Evolutionary conservation across 2,888 invertebrate species (phyloP), one percentile per base, ranked within the genome.

Genomic region (Polyploca ridens): DNA sequence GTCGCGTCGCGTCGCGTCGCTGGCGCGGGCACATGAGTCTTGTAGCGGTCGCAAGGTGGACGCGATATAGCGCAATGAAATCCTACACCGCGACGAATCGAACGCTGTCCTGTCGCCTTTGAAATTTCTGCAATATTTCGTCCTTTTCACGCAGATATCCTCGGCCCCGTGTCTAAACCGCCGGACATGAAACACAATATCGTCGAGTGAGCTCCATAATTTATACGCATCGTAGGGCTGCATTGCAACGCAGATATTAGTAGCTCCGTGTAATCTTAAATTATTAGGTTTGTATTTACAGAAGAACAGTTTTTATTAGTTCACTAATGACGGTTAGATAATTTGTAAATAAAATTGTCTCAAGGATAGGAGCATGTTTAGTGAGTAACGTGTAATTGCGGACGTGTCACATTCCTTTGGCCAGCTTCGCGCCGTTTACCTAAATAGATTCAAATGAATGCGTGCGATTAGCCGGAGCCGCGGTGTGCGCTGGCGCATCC

Each of bases 121-220:
- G 91, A 91, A 91, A 92, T 93, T 93, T 91, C 89, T 92, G 91
- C 93, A 91, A 94, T 94, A 93, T 93, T 93, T 93, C 87, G 93
- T 91, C 91, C 91, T 93, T 92, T 93, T 93, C 93, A 91, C 90
- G 89, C 90, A 90, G 91, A 92, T 92, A 93, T 90, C 91, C 88
- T 75, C 85, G 85, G 86, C 83, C 19, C 87, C 91, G 87, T 90
- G 93, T 93, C 93, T 89, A 90, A 92, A 86, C 88, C 88, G 89
- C 87, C 87, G 90, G 92, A 93, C 93, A 88, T 91, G 93, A 91
- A 93, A 94, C 90, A 91, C 93, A 93, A 94, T 93, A 94, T 92
- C 89, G 82, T 79, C 83, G 83, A 87, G 87, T 87, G 86, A 87
- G 86, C 86, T 84, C 89, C 86, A 90, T 93, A 90, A 93, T 90